Conservation (phyloP, 2,888 invertebrate species). For the Tribolium freemani region DNA sequence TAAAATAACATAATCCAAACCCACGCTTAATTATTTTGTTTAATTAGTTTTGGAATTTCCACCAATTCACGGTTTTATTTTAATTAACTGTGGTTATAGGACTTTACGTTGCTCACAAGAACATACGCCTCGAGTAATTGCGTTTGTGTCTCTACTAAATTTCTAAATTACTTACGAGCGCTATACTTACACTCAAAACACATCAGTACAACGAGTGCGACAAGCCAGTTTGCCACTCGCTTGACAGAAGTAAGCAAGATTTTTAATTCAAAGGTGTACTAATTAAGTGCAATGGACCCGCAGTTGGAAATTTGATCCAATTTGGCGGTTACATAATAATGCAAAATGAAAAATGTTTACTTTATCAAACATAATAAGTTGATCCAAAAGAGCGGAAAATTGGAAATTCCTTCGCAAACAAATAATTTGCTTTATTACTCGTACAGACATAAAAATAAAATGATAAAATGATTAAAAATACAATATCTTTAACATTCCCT, state of each 20-base stretch:
- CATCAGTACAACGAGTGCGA: neutral
- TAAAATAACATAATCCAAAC: constrained; percentile 22
- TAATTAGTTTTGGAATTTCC: constrained; percentile 28
- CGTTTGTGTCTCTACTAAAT: constrained; percentile 12
- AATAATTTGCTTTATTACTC: constrained; percentile 8
- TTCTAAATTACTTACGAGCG: neutral
- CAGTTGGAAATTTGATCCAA: neutral
- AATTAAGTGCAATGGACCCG: neutral
- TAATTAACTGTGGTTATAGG: constrained; percentile 23
- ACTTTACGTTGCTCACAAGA: constrained; percentile 22
- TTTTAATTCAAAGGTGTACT: too few species aligned
- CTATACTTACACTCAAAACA: neutral
- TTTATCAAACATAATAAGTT: constrained; percentile 18
- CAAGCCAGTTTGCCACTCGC: too few species aligned
- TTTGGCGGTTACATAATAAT: neutral
- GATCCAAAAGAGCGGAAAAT: constrained; percentile 1
- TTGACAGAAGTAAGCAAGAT: too few species aligned
- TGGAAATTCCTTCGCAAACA: constrained; percentile 17
- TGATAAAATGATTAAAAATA: neutral
- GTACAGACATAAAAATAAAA: constrained; percentile 10
- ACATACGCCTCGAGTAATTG: constrained; percentile 17
- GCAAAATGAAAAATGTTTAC: constrained; percentile 15
- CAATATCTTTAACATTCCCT: constrained; percentile 3
- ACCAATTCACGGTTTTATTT: constrained; percentile 29
- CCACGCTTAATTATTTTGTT: constrained; percentile 11